Evolutionary conservation across 92 coral and sea anemone genomes (phyloP).

Genomic region (Siderastrea siderea): DNA sequence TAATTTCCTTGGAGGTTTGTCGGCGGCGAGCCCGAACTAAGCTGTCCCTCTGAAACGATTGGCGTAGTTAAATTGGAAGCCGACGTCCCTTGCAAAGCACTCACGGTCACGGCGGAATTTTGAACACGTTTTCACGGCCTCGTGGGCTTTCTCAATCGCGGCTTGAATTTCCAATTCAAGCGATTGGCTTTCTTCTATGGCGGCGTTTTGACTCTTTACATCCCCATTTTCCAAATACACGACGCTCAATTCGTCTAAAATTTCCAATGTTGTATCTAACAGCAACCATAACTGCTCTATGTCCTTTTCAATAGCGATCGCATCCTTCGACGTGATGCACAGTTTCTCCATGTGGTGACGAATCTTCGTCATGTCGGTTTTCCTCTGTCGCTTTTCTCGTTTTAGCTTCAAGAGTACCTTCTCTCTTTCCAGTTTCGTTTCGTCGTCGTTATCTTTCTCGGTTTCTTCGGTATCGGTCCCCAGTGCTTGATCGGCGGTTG

Average conservation of each 20-base stretch:
- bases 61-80: not conserved
- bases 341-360: constrained; percentile 41
- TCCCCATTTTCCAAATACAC: constrained; percentile 29
- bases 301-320: too few species aligned
- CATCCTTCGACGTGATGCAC: constrained; percentile 24
- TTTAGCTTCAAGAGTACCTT: constrained; percentile 28
- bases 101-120: not conserved
- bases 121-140: constrained; percentile 24
- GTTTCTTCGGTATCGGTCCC: not conserved
- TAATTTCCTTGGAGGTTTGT: not conserved
- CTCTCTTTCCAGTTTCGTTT: constrained; percentile 22
- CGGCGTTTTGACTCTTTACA: constrained; percentile 9
- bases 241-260: constrained; percentile 46
- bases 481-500: not conserved
- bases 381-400: constrained; percentile 11
- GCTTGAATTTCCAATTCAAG: constrained; percentile 46
- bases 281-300: constrained; percentile 17
- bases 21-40: not conserved
- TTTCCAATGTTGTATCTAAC: constrained; percentile 22
- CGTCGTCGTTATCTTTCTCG: not conserved
- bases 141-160: constrained; percentile 12
- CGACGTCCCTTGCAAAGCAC: not conserved
- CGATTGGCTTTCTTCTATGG: constrained; percentile 26
- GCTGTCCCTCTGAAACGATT: not conserved
- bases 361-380: constrained; percentile 25